These are phyloP conservation scores for Callinectes sapidus DNA, from an alignment of 2,888 invertebrate species.

Conservation along the genomic window DNA sequence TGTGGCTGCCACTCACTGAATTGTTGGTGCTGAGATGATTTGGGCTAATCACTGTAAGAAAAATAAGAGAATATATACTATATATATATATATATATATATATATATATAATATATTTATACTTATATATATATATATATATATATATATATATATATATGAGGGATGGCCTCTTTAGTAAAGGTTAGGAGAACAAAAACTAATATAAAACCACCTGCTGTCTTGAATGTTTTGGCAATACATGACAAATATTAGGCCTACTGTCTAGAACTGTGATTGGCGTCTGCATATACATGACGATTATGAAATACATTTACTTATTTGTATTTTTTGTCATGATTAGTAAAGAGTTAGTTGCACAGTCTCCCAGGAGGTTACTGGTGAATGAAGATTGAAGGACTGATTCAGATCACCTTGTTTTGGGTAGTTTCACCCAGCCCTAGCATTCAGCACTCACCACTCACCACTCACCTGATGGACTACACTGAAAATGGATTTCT, in stretches of 20 bases:
- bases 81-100: no score
- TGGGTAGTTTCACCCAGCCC: neutral
- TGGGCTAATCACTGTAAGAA: neutral
- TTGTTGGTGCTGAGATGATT: neutral
- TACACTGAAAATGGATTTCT: neutral
- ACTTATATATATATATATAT: no score
- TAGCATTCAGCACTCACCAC: neutral
- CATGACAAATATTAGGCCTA: no score
- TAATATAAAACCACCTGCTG: no score
- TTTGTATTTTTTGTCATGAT: neutral
- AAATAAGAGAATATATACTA: neutral
- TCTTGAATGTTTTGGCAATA: no score
- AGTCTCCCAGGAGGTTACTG: neutral
- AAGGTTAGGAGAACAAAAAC: no score
- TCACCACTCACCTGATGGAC: neutral
- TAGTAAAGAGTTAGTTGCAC: neutral
- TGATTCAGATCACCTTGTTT: neutral
- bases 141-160: no score
- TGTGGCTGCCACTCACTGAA: neutral
- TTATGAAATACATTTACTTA: no score
- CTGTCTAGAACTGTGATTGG: no score
- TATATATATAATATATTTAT: no score
- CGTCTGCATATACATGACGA: no score
- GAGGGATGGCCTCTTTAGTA: no score
- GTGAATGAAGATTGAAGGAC: neutral